Base-by-base conservation (phyloP, 1,140 invertebrate species). In the Pachypeltis micranthus region DNA sequence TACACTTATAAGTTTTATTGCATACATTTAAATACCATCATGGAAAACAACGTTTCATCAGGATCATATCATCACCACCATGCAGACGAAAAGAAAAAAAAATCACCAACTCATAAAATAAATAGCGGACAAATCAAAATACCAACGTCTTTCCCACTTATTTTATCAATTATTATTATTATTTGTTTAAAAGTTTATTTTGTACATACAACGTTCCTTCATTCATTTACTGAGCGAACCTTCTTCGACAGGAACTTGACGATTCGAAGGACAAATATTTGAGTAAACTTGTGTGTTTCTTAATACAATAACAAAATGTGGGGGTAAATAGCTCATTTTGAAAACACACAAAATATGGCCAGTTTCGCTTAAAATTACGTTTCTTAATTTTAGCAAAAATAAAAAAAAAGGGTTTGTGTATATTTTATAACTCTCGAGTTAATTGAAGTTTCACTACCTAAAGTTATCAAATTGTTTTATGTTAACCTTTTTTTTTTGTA, bases 1-100 rank as follows among this genome's bases (percentile, higher is more conserved):
- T n/a, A n/a, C n/a, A n/a, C n/a, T n/a, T 51, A 51, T 16, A 51
- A 51, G 47, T 51, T 51, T 51, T 51, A 51, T 51, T 51, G 47
- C 47, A 51, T 51, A 51, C 47, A 51, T 10, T 51, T 16, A 51
- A 51, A 10, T 51, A 51, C 47, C 47, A 51, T 51, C 47, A 51
- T 51, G 47, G 47, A 51, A 51, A 51, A 51, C 47, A 51, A 51
- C 47, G 47, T 51, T 51, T 39, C 31, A 39, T 39, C 16, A n/a
- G 31, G 7, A 39, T 51, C 47, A 51, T 51, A 21, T 21, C 12
- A 51, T 39, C 7, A 51, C 23, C 4, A 14, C 7, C 4, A 14
- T 16, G 19, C 19, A 21, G 23, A 7, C 12, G 23, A 51, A 14
- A 21, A 51, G 23, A 51, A 51, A 10, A 51, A 51, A 51, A 21